Base-by-base conservation (phyloP, 2,888 invertebrate species). In the Herminia tarsipennalis region DNA sequence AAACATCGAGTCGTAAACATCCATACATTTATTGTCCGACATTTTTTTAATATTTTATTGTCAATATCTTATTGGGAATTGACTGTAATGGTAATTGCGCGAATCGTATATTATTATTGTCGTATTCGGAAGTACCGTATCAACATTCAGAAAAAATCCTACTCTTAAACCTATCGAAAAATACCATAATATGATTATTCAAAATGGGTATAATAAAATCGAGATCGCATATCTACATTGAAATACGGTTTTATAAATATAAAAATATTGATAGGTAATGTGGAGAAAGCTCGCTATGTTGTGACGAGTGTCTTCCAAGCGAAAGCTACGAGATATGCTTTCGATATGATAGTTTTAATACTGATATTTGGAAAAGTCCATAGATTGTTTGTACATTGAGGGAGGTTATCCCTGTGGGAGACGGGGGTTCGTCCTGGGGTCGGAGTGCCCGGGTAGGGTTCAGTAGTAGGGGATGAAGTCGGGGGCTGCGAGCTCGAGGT, bases 251-350 rank as follows among this genome's bases (percentile, higher is more conserved):
- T 47, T 68, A 73, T 76, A 75, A 80, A 81, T 83, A 83, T 80
- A 84, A 83, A 86, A 85, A 84, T 87, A 83, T 78, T 76, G 83
- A 75, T 77, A 77, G 60, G 46, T 71, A 68, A 74, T 65, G 72
- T 72, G 66, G 68, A 70, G 61, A 69, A 86, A 87, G 88, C 88
- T 85, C 85, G 76, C 77, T n/a, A 68, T 67, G 56, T 62, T 51
- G 48, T 60, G 66, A 73, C 68, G 67, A 69, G 68, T 56, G 49
- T 56, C 56, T 70, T 66, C 68, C 49, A 83, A 84, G 88, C 85
- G 78, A 81, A 81, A 84, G 85, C 83, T 73, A 51, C 49, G 68
- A 70, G 88, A 90, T 90, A 90, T 90, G 90, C 83, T 80, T 81
- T 71, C 81, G 89, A 89, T 89, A 90, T 88, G 88, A 76, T 75